Conservation (phyloP, 2,888 invertebrate genomes). For the Phrixothrix hirtus region DNA sequence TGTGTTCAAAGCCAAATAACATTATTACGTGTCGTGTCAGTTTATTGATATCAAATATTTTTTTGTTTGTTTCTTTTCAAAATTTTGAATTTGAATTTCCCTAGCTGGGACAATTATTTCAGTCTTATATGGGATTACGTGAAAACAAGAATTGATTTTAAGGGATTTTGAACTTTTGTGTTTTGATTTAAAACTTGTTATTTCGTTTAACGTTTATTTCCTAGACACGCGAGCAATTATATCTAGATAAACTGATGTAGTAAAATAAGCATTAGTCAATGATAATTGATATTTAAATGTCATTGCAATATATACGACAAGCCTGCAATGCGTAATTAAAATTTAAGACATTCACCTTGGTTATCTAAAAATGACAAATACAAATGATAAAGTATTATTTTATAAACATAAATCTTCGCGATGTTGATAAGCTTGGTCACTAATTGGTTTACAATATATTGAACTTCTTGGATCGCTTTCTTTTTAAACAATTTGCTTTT, state of each 20-base stretch:
- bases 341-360: slow-evolving; percentile 12
- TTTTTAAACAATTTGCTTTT: background rate
- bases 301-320: slow-evolving; percentile 11
- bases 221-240: slow-evolving; percentile 1
- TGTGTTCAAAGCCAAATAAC: no score
- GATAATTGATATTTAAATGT: slow-evolving; percentile 15
- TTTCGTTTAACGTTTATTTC: no score
- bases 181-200: no score
- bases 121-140: no score
- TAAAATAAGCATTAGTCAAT: slow-evolving; percentile 4
- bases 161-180: no score
- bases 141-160: no score
- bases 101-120: no score
- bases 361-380: slow-evolving; percentile 1
- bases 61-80: no score
- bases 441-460: slow-evolving; percentile 2
- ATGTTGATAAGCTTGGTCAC: slow-evolving; percentile 2
- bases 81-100: no score
- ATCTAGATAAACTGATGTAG: background rate
- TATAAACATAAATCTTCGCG: background rate
- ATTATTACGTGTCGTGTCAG: no score
- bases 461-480: background rate
- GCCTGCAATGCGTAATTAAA: slow-evolving; percentile 7
- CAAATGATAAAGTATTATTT: slow-evolving; percentile 1
- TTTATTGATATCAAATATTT: no score